Conservation (phyloP, 2,888 invertebrate genomes). For the Melitaea athalia region DNA sequence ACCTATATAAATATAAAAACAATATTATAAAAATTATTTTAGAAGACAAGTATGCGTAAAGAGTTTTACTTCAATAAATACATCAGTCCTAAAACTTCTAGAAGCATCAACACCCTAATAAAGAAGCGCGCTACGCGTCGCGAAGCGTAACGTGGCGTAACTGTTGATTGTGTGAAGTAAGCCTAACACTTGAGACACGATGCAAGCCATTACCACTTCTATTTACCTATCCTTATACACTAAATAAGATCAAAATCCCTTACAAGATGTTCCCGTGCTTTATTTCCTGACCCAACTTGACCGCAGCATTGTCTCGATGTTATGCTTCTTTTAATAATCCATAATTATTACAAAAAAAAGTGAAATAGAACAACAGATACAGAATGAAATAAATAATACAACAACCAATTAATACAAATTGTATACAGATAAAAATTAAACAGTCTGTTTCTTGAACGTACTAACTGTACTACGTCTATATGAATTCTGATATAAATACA, state of each 20-base stretch:
- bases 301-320: neutral
- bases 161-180: slow-evolving; percentile 41
- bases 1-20: too few species aligned
- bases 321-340: neutral
- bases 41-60: neutral
- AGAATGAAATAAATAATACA: too few species aligned
- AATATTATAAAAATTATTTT: too few species aligned
- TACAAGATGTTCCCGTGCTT: neutral
- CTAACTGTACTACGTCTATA: too few species aligned
- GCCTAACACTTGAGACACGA: slow-evolving; percentile 27
- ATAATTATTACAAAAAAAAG: neutral
- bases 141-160: slow-evolving; percentile 57
- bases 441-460: too few species aligned
- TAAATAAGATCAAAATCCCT: slow-evolving; percentile 2
- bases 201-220: slow-evolving; percentile 24
- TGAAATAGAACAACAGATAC: neutral
- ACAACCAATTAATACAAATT: too few species aligned
- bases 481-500: too few species aligned
- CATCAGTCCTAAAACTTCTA: neutral
- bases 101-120: slow-evolving; percentile 18
- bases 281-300: slow-evolving; percentile 10
- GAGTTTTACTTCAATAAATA: neutral
- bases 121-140: slow-evolving; percentile 55
- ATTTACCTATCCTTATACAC: slow-evolving; percentile 5
- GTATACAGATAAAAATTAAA: too few species aligned